phyloP scores from a whole-genome alignment of 1,140 invertebrate species.

The Tenebrio molitor region DNA sequence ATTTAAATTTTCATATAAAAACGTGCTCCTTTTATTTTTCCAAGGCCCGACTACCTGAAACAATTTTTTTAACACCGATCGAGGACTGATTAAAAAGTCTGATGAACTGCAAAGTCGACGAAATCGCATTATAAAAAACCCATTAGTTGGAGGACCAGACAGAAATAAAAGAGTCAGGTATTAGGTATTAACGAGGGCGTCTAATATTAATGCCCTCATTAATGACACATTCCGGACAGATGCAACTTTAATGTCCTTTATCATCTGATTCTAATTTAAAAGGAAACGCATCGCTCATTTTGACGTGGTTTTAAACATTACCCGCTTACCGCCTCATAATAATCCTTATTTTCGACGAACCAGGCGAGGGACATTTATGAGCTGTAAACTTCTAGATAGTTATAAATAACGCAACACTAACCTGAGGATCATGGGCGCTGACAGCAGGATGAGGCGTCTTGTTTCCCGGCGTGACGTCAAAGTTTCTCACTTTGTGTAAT shows the following conservation, averaged over 20 bases:
- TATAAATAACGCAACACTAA: conserved; percentile 38
- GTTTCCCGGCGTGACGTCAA: conserved; percentile 27
- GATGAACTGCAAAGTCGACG: conserved; percentile 2
- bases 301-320: conserved; percentile 8
- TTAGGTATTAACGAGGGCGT: conserved; percentile 5
- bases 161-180: conserved; percentile 27
- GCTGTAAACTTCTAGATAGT: conserved; percentile 26
- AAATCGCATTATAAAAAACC: conserved; percentile 20
- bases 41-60: no score
- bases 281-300: background rate
- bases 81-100: conserved; percentile 23
- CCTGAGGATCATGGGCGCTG: conserved; percentile 27
- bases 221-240: conserved; percentile 1
- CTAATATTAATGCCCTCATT: conserved; percentile 1
- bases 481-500: conserved; percentile 32
- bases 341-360: conserved; percentile 18
- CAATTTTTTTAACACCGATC: no score
- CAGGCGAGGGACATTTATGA: conserved; percentile 10
- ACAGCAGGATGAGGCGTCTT: conserved; percentile 30
- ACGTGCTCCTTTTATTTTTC: background rate
- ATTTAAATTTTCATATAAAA: conserved; percentile 12
- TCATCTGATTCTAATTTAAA: no score
- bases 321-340: conserved; percentile 13
- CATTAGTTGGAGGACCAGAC: conserved; percentile 8
- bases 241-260: no score